phyloP scores from a whole-genome alignment of 2,888 invertebrate species.

The Cephus pygmeus region DNA sequence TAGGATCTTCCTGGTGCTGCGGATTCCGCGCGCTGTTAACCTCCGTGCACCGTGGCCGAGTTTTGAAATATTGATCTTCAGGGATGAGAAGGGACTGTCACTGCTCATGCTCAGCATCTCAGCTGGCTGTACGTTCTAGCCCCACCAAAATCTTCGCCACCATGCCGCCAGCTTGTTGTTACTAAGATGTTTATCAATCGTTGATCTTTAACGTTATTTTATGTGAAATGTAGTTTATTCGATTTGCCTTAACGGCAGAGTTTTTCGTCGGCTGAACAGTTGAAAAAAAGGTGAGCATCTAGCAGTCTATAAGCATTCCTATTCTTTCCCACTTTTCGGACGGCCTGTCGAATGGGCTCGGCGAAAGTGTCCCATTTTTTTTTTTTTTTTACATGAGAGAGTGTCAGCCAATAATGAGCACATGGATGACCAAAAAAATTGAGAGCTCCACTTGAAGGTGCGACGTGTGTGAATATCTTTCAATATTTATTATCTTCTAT shows the following conservation, averaged over 20 bases:
- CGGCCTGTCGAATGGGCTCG: not conserved
- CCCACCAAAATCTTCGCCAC: conserved; percentile 46
- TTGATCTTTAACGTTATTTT: conserved; percentile 51
- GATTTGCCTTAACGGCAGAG: conserved; percentile 55
- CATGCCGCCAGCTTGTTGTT: conserved; percentile 54
- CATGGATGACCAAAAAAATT: not conserved
- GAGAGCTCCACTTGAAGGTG: not conserved
- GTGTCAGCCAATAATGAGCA: not conserved
- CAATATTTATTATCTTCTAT: not conserved
- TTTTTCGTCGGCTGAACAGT: conserved; percentile 40
- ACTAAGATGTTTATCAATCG: conserved; percentile 53
- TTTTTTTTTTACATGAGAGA: not conserved
- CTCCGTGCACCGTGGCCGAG: not conserved
- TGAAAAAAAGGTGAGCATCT: conserved; percentile 47
- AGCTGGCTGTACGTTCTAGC: conserved; percentile 34
- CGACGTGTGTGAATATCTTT: not conserved
- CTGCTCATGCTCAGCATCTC: conserved; percentile 44
- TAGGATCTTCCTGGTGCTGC: not conserved
- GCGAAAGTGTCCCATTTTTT: not conserved
- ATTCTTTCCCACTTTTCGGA: not conserved
- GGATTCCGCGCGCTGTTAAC: not conserved
- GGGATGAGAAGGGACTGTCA: conserved; percentile 12
- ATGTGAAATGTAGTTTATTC: conserved; percentile 59
- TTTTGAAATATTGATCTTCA: conserved; percentile 46
- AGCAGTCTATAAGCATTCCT: not conserved